A percentile compares a stretch with the other conserved stretches of the same genome.
Conservation (phyloP, 2,113 vertebrate genomes). For the Pleuronectes platessa region DNA sequence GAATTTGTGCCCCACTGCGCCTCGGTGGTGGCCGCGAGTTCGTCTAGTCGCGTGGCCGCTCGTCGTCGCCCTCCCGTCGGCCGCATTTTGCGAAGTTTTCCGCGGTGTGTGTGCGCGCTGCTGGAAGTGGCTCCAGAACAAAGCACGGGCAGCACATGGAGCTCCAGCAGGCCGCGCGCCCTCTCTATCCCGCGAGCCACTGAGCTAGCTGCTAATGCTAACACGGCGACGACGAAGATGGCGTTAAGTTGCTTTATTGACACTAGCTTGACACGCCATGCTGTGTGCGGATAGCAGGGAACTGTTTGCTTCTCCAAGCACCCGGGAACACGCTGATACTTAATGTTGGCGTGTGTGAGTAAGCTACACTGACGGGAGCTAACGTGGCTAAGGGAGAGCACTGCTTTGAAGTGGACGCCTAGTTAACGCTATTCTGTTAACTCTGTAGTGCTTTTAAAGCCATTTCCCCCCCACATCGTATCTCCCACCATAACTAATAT, state of each 20-base stretch:
- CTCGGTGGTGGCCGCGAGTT: neutral
- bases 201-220: conserved; percentile 50
- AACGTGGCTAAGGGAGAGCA: conserved; percentile 31
- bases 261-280: neutral
- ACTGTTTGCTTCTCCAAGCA: neutral
- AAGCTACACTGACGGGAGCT: conserved; percentile 9
- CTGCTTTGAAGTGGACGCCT: conserved; percentile 11
- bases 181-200: conserved; percentile 40
- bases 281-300: neutral
- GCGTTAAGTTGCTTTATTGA: neutral
- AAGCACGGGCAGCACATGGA: conserved; percentile 88
- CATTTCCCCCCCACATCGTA: fast-evolving
- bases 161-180: conserved; percentile 83
- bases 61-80: neutral
- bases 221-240: neutral
- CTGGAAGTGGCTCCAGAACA: conserved; percentile 85
- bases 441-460: neutral
- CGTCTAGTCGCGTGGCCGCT: neutral
- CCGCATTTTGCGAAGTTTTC: neutral
- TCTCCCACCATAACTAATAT: neutral
- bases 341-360: neutral
- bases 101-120: conserved; percentile 33
- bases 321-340: neutral
- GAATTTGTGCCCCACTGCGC: neutral
- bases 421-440: neutral